phyloP scores from a whole-genome alignment of 92 coral and sea anemone genomes.

The Epizoanthus scotinus region DNA sequence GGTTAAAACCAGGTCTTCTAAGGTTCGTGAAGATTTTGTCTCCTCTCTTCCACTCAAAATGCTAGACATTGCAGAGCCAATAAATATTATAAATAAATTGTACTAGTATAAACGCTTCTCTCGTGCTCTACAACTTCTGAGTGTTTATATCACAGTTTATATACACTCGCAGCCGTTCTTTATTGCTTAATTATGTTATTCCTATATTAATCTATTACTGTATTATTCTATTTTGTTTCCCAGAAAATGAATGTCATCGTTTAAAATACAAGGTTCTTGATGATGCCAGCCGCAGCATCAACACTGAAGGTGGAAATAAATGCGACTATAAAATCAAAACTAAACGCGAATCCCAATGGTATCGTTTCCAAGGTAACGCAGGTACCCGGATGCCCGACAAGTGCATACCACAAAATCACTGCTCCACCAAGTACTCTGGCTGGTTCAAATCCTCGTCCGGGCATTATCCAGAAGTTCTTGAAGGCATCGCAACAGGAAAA shows the following conservation, averaged over 20 bases:
- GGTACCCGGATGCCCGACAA: conserved; percentile 22
- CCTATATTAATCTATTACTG: not conserved
- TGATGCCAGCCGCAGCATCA: conserved; percentile 6
- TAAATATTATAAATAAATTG: too few species aligned
- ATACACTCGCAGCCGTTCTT: too few species aligned
- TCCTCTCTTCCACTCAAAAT: too few species aligned
- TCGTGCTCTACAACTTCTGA: too few species aligned
- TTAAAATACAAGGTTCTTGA: conserved; percentile 8
- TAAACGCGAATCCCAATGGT: not conserved
- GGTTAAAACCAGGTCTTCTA: too few species aligned
- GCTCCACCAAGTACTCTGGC: conserved; percentile 10
- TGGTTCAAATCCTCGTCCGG: conserved; percentile 10
- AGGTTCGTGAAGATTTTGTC: too few species aligned
- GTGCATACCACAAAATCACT: not conserved
- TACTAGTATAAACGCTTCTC: too few species aligned
- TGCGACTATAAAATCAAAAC: not conserved
- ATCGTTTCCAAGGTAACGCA: conserved; percentile 13
- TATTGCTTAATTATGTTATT: not conserved
- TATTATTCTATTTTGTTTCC: not conserved
- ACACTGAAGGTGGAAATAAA: not conserved
- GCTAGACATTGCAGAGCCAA: too few species aligned
- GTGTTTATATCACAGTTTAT: too few species aligned
- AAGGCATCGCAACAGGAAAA: not conserved
- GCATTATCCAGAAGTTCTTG: conserved; percentile 17
- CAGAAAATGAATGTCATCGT: conserved; percentile 29